These are phyloP conservation scores for Pegoplata infirma DNA, from an alignment of 2,888 invertebrate genomes.

Conservation along the genomic window DNA sequence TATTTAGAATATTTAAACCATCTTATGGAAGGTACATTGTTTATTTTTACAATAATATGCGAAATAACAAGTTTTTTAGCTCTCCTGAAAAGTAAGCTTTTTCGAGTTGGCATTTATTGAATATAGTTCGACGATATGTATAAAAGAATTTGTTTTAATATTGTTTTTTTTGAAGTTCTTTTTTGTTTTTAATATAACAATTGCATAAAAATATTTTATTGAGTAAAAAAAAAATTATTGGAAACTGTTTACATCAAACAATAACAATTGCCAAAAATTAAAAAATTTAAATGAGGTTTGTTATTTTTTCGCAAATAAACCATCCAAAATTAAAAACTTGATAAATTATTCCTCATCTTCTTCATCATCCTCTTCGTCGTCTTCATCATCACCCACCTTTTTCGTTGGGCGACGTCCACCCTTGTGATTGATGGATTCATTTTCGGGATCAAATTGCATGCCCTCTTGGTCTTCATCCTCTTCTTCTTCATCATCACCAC, in stretches of 20 bases:
- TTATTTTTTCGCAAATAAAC: conserved; percentile 17
- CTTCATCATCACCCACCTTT: conserved; percentile 66
- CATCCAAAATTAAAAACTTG: conserved; percentile 3
- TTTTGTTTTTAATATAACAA: conserved; percentile 17
- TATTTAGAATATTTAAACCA: too few relatives aligned
- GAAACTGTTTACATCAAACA: conserved; percentile 28
- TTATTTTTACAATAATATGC: too few relatives aligned
- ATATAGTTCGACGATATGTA: too few relatives aligned
- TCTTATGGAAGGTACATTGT: too few relatives aligned
- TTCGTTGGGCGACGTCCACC: conserved; percentile 68
- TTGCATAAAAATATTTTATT: conserved; percentile 20
- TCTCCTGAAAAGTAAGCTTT: too few relatives aligned
- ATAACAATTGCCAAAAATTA: conserved; percentile 36
- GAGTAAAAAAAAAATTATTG: conserved; percentile 29
- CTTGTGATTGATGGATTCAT: conserved; percentile 72
- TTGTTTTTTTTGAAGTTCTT: conserved; percentile 20
- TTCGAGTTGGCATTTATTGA: too few relatives aligned
- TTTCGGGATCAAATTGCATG: conserved; percentile 78
- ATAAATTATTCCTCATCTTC: conserved; percentile 49
- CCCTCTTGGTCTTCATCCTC: conserved; percentile 81
- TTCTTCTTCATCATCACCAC: conserved; percentile 92
- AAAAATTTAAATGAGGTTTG: conserved; percentile 8
- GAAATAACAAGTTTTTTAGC: too few relatives aligned
- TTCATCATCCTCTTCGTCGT: conserved; percentile 68
- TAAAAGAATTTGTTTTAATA: conserved; percentile 11